Conservation (phyloP, 2,113 vertebrate species). For the Phyllostomus discolor region DNA sequence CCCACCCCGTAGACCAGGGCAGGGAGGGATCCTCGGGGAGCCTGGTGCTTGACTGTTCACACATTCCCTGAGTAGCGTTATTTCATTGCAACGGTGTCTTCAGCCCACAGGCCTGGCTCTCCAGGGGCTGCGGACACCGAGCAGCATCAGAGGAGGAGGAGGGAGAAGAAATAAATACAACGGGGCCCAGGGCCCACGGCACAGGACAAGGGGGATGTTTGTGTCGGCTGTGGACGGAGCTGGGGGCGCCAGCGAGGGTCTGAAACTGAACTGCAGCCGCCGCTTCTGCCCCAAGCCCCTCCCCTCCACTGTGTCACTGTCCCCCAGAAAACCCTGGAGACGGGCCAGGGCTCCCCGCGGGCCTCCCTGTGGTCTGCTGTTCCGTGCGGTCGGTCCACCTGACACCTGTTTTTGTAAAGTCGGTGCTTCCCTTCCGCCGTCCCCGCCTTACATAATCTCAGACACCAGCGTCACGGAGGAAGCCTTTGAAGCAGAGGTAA, state of each 20-base stretch:
- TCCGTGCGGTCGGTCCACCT: background rate
- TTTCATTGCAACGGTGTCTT: background rate
- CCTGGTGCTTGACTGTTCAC: background rate
- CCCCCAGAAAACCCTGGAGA: background rate
- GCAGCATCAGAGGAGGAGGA: background rate
- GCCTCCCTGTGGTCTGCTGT: background rate
- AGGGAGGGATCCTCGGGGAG: background rate
- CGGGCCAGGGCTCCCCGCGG: background rate
- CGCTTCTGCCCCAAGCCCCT: no score
- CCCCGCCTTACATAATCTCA: background rate
- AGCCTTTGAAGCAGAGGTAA: background rate
- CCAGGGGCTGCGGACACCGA: background rate
- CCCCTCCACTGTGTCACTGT: background rate
- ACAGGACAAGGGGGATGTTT: rapidly evolving
- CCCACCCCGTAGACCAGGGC: no score
- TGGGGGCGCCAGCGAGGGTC: background rate
- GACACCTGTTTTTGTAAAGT: background rate
- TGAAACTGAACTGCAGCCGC: background rate
- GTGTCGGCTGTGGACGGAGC: background rate
- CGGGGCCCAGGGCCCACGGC: rapidly evolving
- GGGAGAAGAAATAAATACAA: no score
- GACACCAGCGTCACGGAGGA: background rate
- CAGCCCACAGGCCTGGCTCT: background rate
- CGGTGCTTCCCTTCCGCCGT: background rate
- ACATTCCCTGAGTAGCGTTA: background rate